phyloP scores from a whole-genome alignment of 2,113 vertebrate genomes.

The Pogona vitticeps region DNA sequence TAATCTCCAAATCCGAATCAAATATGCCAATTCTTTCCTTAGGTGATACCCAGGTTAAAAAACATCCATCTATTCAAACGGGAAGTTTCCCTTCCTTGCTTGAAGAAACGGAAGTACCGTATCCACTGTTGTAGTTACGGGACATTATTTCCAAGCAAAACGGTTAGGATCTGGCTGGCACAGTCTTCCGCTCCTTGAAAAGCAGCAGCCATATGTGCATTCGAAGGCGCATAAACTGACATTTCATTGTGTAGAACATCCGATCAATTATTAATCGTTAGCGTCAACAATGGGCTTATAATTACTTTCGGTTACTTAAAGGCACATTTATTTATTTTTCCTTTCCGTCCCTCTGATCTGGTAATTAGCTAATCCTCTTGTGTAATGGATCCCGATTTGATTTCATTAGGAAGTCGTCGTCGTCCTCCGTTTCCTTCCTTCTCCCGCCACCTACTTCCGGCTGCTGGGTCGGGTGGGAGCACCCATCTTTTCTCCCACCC shows the following conservation, averaged over 20 bases:
- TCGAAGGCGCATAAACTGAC: conserved; percentile 74
- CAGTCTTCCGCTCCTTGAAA: not conserved
- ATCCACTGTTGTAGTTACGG: not conserved
- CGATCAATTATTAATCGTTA: conserved; percentile 85
- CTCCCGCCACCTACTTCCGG: not conserved
- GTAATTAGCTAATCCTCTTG: conserved; percentile 75
- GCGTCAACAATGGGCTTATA: conserved; percentile 81
- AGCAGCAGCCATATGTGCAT: conserved; percentile 41
- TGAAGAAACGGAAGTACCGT: not conserved
- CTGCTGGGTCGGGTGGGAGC: no score
- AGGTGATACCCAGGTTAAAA: not conserved
- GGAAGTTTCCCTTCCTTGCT: no score
- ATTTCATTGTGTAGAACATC: conserved; percentile 77
- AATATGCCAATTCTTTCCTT: not conserved
- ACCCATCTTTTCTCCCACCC: not conserved
- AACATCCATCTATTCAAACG: not conserved
- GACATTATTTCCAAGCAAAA: not conserved
- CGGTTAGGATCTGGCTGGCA: not conserved
- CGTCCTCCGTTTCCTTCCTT: not conserved
- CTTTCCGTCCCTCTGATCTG: conserved; percentile 70
- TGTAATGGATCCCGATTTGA: conserved; percentile 69
- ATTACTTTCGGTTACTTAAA: conserved; percentile 80
- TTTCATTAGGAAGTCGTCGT: conserved; percentile 58
- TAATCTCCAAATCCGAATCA: no score
- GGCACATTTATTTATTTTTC: conserved; percentile 73